phyloP scores from a whole-genome alignment of 2,888 invertebrate genomes.

The Encarsia formosa region DNA sequence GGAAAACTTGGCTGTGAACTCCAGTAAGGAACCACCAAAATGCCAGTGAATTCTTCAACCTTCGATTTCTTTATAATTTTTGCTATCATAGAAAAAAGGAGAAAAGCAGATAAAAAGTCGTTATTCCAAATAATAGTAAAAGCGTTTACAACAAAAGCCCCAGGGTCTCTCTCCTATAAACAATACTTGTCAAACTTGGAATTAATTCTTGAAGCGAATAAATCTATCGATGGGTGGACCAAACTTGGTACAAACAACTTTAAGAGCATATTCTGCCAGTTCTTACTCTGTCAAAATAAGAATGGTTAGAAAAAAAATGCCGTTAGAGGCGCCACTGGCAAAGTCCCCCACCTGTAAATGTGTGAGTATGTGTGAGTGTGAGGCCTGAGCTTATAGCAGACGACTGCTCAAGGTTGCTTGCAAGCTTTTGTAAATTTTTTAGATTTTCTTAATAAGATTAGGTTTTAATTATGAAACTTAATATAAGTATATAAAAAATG shows the following conservation, averaged over 20 bases:
- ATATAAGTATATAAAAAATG: too few relatives aligned
- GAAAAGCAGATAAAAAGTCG: constrained; percentile 10
- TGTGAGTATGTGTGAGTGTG: too few relatives aligned
- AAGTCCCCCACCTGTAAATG: too few relatives aligned
- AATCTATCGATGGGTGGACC: background rate
- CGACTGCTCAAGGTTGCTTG: too few relatives aligned
- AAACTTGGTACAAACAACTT: background rate
- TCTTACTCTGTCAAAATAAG: too few relatives aligned
- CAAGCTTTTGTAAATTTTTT: too few relatives aligned
- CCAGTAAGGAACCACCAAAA: constrained; percentile 13
- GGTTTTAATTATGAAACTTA: too few relatives aligned
- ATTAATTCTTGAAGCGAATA: constrained; percentile 1
- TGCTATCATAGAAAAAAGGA: constrained; percentile 7
- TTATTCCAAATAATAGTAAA: constrained; percentile 2
- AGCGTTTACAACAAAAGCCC: background rate
- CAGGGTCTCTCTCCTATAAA: background rate
- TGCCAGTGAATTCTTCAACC: constrained; percentile 2
- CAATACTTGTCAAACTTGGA: background rate
- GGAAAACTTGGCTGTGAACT: constrained; percentile 11
- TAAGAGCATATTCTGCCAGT: background rate
- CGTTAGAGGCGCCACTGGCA: too few relatives aligned
- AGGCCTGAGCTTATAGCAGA: too few relatives aligned
- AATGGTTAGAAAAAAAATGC: too few relatives aligned
- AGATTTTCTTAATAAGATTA: too few relatives aligned
- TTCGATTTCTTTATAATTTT: constrained; percentile 9